Percentiles rank a stretch among this genome's conserved stretches.
Evolutionary conservation across 2,888 invertebrate genomes (phyloP).

Genomic region (Lasioglossum figueresi): DNA sequence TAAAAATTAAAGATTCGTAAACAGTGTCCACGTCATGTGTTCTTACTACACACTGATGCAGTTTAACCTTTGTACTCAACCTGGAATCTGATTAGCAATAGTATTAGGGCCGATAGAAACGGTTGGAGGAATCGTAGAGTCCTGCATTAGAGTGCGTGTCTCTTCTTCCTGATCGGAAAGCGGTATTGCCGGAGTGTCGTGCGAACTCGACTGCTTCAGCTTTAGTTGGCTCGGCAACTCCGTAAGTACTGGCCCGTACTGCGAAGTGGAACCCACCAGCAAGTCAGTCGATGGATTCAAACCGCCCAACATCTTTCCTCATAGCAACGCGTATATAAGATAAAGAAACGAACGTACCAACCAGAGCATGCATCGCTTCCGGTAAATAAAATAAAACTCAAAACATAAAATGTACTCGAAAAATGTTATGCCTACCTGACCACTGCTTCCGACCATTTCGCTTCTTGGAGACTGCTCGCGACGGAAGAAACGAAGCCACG

Average conservation of each 20-base stretch:
- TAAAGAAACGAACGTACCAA: conserved; percentile 76
- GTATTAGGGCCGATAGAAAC: conserved; percentile 71
- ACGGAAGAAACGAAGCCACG: conserved; percentile 79
- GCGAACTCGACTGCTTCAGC: conserved; percentile 74
- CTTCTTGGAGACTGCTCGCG: conserved; percentile 80
- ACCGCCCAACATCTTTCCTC: conserved; percentile 84
- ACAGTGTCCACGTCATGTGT: conserved; percentile 43
- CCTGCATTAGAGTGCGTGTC: conserved; percentile 81
- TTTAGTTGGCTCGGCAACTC: conserved; percentile 82
- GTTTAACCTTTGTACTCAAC: conserved; percentile 70
- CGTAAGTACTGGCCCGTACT: conserved; percentile 84
- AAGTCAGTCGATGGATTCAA: conserved; percentile 84
- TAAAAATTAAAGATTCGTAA: conserved; percentile 50
- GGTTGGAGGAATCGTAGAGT: conserved; percentile 70
- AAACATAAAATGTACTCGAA: conserved; percentile 46
- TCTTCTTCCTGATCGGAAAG: conserved; percentile 83
- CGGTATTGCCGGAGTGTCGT: conserved; percentile 75
- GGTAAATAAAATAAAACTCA: conserved; percentile 65
- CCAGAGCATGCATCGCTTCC: conserved; percentile 68
- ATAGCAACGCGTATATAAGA: conserved; percentile 82
- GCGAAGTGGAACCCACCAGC: conserved; percentile 84
- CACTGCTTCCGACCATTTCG: conserved; percentile 79
- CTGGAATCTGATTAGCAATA: conserved; percentile 77
- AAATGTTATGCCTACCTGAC: conserved; percentile 79
- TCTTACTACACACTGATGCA: conserved; percentile 42